Evolutionary conservation across 2,888 invertebrate genomes (phyloP), one percentile per base, ranked within the genome.

Genomic region (Chalcis sispes): DNA sequence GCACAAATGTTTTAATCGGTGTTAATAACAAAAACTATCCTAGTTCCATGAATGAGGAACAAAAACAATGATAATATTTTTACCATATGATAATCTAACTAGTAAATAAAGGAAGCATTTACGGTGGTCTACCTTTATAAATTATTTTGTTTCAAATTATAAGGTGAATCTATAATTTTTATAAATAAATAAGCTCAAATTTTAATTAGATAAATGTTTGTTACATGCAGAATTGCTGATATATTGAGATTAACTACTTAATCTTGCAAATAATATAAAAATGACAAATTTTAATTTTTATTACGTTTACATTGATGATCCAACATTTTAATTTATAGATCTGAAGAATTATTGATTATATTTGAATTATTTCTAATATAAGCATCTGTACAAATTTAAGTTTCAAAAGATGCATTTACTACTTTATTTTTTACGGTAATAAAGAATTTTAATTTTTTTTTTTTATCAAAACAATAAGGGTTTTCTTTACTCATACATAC

Each of bases 61-160:
- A 61, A 48, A 70, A 73, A 18, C 36, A 42, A 65, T 67, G 36
- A 56, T 56, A 62, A 61, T 69, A 62, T 61, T 42, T 59, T 27
- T 15, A 42, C 32, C 52, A 56, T 20, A 78, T 18, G 42, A 73
- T 66, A 36, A 72, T 70, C 67, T n/a, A 77, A 75, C 62, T 42
- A 52, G n/a, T 32, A 69, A 50, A 71, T 71, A 42, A 76, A 79
- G 75, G 77, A 77, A 79, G 79, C 75, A 79, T 77, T 72, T 77
- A 75, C 75, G 72, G 70, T 79, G 61, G 71, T 67, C 59, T 75
- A 72, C 27, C 58, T 52, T 7, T 36, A 36, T 67, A 48, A 67
- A 25, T 27, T 67, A 72, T 67, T 72, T 36, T 56, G 50, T 75
- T 58, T 27, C 50, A 61, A 48, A 67, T 67, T 46, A 13, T 64